These are phyloP conservation scores for Ardeotis arabs DNA, from an alignment of 2,113 vertebrate species.

Conservation along the genomic window DNA sequence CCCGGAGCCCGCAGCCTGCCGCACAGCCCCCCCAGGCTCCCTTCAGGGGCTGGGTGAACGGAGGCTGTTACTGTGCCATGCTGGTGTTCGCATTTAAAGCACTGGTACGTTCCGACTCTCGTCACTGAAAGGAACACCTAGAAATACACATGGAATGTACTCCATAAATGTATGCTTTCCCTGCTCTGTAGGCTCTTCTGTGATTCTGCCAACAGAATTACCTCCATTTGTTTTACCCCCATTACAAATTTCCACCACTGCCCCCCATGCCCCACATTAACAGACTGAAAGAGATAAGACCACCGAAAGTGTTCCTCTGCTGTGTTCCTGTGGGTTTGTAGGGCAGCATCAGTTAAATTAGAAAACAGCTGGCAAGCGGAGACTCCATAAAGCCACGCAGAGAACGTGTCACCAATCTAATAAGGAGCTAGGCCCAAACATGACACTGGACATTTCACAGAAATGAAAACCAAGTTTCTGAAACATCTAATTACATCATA, in stretches of 20 bases:
- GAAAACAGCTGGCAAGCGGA: not conserved
- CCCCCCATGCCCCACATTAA: no score
- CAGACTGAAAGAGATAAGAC: not conserved
- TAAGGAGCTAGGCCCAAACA: not conserved
- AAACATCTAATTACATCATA: not conserved
- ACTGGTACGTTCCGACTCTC: not conserved
- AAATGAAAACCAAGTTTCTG: not conserved
- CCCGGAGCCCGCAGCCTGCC: not conserved
- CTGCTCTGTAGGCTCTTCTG: not conserved
- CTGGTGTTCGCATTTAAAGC: not conserved
- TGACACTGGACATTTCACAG: not conserved
- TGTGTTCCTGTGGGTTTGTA: not conserved
- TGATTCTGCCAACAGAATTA: not conserved
- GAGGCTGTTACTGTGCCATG: not conserved
- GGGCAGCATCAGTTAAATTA: not conserved
- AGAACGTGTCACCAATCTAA: not conserved
- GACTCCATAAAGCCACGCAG: not conserved
- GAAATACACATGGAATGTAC: not conserved
- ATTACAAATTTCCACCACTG: not conserved
- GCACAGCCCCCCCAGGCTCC: not conserved
- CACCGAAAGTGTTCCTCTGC: not conserved
- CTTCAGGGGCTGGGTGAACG: not conserved
- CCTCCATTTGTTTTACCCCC: not conserved
- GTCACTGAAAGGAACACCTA: not conserved
- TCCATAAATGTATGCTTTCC: not conserved